These are phyloP conservation scores for Falcaria lacertinaria DNA, from an alignment of 2,888 invertebrate species.

Conservation along the genomic window DNA sequence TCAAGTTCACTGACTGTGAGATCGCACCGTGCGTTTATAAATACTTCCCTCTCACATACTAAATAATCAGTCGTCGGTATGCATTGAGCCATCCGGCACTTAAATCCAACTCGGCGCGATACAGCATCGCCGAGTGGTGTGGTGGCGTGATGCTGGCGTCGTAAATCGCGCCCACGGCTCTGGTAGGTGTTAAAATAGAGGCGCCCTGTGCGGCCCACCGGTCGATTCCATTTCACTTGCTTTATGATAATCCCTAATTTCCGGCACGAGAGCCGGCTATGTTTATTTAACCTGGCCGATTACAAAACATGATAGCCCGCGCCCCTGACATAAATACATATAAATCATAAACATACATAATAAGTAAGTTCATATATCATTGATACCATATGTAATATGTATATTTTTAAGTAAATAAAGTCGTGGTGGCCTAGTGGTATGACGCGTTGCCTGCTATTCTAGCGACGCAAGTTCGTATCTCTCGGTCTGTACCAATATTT, in stretches of 20 bases:
- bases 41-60: slow-evolving; percentile 13
- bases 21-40: slow-evolving; percentile 6
- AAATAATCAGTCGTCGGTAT: slow-evolving; percentile 20
- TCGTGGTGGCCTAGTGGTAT: too few species aligned
- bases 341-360: neutral
- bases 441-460: too few species aligned
- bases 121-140: slow-evolving; percentile 33
- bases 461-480: too few species aligned
- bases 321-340: neutral
- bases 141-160: slow-evolving; percentile 41
- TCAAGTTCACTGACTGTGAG: slow-evolving; percentile 8
- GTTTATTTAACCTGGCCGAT: slow-evolving; percentile 58
- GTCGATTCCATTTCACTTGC: slow-evolving; percentile 68
- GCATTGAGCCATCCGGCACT: slow-evolving; percentile 31
- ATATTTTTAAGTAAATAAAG: too few species aligned
- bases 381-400: too few species aligned
- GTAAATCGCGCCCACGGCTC: slow-evolving; percentile 72
- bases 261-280: slow-evolving; percentile 64
- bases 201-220: slow-evolving; percentile 67
- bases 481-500: too few species aligned
- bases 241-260: slow-evolving; percentile 79
- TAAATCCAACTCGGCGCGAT: slow-evolving; percentile 42
- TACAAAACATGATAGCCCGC: slow-evolving; percentile 38
- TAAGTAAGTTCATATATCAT: slow-evolving; percentile 19
- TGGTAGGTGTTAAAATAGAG: slow-evolving; percentile 76